Evolutionary conservation across 2,797 vertebrate species (phyloP).

Genomic region (Sebastes taczanowskii): DNA sequence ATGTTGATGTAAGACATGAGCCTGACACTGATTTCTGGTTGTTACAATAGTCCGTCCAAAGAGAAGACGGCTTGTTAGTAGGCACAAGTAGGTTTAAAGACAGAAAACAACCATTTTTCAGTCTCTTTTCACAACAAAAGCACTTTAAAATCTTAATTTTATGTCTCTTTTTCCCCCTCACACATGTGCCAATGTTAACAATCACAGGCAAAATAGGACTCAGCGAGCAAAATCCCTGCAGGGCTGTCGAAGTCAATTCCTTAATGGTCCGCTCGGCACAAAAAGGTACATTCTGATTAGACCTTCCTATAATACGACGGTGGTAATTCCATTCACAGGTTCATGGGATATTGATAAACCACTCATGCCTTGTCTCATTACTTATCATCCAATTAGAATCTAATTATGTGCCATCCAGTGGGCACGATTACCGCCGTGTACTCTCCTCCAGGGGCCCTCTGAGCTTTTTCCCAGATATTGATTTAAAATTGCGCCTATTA

Average conservation of each 20-base stretch:
- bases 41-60: not conserved
- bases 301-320: slow-evolving; percentile 70
- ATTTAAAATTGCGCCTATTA: slow-evolving; percentile 69
- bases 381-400: slow-evolving; percentile 84
- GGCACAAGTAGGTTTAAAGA: not conserved
- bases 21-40: not conserved
- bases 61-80: not conserved
- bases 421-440: slow-evolving; percentile 71
- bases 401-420: slow-evolving; percentile 82
- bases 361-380: slow-evolving; percentile 76
- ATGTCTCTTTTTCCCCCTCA: not conserved
- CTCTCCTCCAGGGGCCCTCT: slow-evolving; percentile 75
- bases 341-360: slow-evolving; percentile 83
- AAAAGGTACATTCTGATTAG: slow-evolving; percentile 81
- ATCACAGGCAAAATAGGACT: slow-evolving; percentile 51
- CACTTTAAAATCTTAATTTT: slow-evolving; percentile 24
- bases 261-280: slow-evolving; percentile 72
- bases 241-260: slow-evolving; percentile 73
- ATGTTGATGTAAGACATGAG: not conserved
- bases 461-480: slow-evolving; percentile 71
- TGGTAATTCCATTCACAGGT: slow-evolving; percentile 80
- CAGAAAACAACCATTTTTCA: not conserved
- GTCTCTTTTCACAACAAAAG: slow-evolving; percentile 17
- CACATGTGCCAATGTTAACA: slow-evolving; percentile 37
- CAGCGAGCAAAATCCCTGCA: slow-evolving; percentile 62